Percentiles rank a stretch among this genome's conserved stretches.
Conservation (phyloP, 1,140 invertebrate species). For the Epicauta chinensis region DNA sequence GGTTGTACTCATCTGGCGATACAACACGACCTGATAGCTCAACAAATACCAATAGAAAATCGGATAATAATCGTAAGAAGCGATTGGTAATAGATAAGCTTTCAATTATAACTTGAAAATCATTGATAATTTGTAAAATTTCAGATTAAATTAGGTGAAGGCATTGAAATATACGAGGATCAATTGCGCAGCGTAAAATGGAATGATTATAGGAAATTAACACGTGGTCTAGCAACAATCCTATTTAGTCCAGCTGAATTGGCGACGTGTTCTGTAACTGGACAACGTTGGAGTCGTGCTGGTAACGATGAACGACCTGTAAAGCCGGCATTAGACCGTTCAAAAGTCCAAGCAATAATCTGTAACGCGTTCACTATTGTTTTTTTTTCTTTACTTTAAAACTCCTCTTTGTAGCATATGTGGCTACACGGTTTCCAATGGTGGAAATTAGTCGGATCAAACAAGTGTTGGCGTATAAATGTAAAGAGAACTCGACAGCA, state of each 20-base stretch:
- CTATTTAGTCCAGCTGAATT: conserved; percentile 65
- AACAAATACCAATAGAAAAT: conserved; percentile 11
- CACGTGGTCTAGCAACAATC: conserved; percentile 62
- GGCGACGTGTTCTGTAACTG: conserved; percentile 66
- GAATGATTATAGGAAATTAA: conserved; percentile 67
- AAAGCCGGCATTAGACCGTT: conserved; percentile 62
- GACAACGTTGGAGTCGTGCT: conserved; percentile 65
- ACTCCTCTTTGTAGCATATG: conserved; percentile 49
- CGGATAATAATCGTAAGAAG: conserved; percentile 25
- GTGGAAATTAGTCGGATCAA: conserved; percentile 67
- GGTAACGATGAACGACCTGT: conserved; percentile 62
- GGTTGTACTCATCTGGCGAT: no score
- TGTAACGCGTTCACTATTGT: conserved; percentile 44
- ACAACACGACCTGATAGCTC: no score
- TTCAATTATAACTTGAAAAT: no score
- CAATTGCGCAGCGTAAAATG: conserved; percentile 63
- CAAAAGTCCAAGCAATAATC: conserved; percentile 67
- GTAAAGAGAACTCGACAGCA: conserved; percentile 68
- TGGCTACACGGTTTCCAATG: conserved; percentile 63
- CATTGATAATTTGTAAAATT: conserved; percentile 2
- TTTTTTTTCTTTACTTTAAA: not conserved
- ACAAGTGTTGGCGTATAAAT: conserved; percentile 69
- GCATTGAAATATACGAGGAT: conserved; percentile 63
- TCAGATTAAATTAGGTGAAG: conserved; percentile 64
- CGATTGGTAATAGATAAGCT: conserved; percentile 36